Evolutionary conservation across 1,140 invertebrate genomes (phyloP).

Genomic region (Drosophila sulfurigaster): DNA sequence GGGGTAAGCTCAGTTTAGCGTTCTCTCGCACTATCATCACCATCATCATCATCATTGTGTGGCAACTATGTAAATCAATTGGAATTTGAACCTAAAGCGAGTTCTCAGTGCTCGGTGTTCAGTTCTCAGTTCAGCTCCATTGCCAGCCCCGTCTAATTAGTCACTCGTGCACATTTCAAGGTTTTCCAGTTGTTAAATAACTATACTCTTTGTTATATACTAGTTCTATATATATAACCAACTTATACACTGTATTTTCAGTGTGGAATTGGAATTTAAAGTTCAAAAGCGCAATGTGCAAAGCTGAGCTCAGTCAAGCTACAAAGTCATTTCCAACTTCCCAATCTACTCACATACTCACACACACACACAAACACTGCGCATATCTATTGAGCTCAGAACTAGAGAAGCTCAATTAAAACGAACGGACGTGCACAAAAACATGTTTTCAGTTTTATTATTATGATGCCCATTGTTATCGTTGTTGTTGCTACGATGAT

Average conservation of each 20-base stretch:
- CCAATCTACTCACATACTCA: conserved; percentile 1
- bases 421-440: conserved; percentile 48
- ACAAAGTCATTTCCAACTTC: conserved; percentile 25
- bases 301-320: conserved; percentile 39
- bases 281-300: conserved; percentile 63
- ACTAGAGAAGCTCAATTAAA: conserved; percentile 49
- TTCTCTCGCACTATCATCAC: background rate
- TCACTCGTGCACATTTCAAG: conserved; percentile 70
- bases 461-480: conserved; percentile 12
- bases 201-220: conserved; percentile 11
- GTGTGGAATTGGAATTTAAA: conserved; percentile 39
- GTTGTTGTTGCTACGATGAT: conserved; percentile 18
- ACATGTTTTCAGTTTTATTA: conserved; percentile 54
- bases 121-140: background rate
- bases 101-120: conserved; percentile 1
- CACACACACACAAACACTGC: background rate
- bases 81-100: conserved; percentile 41
- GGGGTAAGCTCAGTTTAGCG: background rate
- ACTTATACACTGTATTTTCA: background rate
- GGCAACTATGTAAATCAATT: conserved; percentile 1
- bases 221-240: conserved; percentile 4
- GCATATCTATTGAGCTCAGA: conserved; percentile 7
- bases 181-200: conserved; percentile 57
- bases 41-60: background rate
- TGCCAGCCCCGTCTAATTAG: conserved; percentile 64